Conservation (phyloP, 2,797 vertebrate species). For the Clamator glandarius region DNA sequence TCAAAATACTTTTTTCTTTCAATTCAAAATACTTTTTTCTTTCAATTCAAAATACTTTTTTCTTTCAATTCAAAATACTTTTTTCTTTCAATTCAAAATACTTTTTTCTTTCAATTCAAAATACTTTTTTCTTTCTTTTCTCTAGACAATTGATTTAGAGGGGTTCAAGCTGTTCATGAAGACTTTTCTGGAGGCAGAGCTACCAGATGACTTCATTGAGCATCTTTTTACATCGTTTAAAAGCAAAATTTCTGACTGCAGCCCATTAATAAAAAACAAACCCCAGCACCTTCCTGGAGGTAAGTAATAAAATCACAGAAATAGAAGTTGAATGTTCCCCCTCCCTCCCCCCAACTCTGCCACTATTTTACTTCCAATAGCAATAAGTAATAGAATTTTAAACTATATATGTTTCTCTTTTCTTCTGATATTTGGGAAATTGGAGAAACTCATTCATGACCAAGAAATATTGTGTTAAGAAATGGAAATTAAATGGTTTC, state of each 20-base stretch:
- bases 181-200: constrained; percentile 92
- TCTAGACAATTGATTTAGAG: constrained; percentile 91
- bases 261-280: constrained; percentile 86
- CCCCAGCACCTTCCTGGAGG: constrained; percentile 84
- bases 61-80: neutral
- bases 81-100: neutral
- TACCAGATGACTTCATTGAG: constrained; percentile 89
- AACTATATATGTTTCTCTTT: neutral
- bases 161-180: constrained; percentile 96
- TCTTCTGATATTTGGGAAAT: neutral
- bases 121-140: neutral
- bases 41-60: neutral
- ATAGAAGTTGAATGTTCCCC: neutral
- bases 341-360: no score
- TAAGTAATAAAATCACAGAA: constrained; percentile 68
- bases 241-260: constrained; percentile 86
- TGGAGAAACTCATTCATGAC: neutral
- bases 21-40: neutral
- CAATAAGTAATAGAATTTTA: neutral
- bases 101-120: neutral
- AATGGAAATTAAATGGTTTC: neutral
- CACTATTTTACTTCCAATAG: neutral
- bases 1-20: neutral
- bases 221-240: constrained; percentile 94
- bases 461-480: neutral